Base-by-base conservation (phyloP, 2,888 invertebrate species). In the Clitarchus hookeri region DNA sequence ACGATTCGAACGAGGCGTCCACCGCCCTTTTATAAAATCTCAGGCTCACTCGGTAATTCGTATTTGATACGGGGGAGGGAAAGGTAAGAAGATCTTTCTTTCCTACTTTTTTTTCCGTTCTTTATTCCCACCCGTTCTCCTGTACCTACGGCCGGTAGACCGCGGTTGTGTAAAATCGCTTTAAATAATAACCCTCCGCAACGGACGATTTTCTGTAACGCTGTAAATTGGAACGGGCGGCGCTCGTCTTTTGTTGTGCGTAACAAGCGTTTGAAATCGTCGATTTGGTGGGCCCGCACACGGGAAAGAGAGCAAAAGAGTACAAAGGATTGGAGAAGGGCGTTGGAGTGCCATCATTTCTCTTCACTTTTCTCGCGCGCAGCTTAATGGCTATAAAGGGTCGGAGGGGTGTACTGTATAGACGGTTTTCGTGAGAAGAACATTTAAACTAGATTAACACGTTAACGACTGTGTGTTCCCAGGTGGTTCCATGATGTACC, bases 221-320 rank as follows among this genome's bases (percentile, higher is more conserved):
- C 65, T 65, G 65, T 65, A 8, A 65, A 65, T 65, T 65, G 2
- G 65, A 65, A 23, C n/a, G 65, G 19, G 19, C 6, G 6, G 23
- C 6, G 19, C 8, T n/a, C 19, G 19, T 19, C 65, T 65, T 65
- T 65, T n/a, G 65, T n/a, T n/a, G 65, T n/a, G 65, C 65, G n/a
- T 65, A 65, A 65, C 65, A 65, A 65, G 65, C 65, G 65, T 65
- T 65, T 8, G 65, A n/a, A 65, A 65, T 65, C 65, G 65, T 65
- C 65, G 65, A 65, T 65, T 65, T 65, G n/a, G 65, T 23, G 1
- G 65, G 23, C 65, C 8, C 8, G 65, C 65, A 48, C 16, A 6
- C 16, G 48, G 11, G 8, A 16, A 48, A 48, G 48, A 48, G 48
- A 16, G 65, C n/a, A 65, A 65, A 65, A 65, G 16, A 23, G 16